Base-by-base conservation (phyloP, 2,888 invertebrate genomes). In the Noctua fimbriata region DNA sequence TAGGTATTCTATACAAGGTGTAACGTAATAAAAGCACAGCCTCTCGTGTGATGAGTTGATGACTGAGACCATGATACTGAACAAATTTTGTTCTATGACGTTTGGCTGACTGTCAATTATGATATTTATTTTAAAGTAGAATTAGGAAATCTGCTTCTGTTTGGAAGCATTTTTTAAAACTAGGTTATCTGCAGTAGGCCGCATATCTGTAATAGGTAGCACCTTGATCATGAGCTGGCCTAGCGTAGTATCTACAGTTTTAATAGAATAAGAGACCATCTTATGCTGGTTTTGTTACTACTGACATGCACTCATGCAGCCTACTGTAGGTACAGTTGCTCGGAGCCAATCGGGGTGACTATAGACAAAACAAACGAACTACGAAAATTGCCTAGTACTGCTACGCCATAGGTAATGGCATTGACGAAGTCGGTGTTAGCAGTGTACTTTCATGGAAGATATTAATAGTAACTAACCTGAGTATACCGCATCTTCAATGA, bases 401-500 rank as follows among this genome's bases (percentile, higher is more conserved):
- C 14, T 60, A 60, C 28, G 28, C 28, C 60, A 28, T 63, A 60
- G 32, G 10, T 36, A 21, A 65, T 21, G 10, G 32, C 32, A 63
- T 32, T 65, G 10, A 3, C 9, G 18, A 21, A 18, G 63, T 32
- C 63, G 63, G 18, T 60, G n/a, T n/a, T 14, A 63, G 18, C 32
- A 63, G 47, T 76, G n/a, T 41, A 1, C 36, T 24, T 65, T 14
- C 10, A 24, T 9, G 36, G 10, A 47, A 47, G 28, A 32, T n/a
- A 49, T 16, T 3, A 18, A 2, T 18, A 28, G 28, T 36, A 55
- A 90, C 87, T 89, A 93, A 98, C 98, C 97, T 91, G 98, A 96
- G 93, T 98, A 95, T 47, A 98, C 92, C 1, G 98, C 97, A 92
- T 98, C 97, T 90, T 98, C 97, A 82, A 98, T 97, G 18, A 98